These are phyloP conservation scores for Tetragnatha versicolor DNA, from an alignment of 1,140 invertebrate genomes.

Conservation along the genomic window DNA sequence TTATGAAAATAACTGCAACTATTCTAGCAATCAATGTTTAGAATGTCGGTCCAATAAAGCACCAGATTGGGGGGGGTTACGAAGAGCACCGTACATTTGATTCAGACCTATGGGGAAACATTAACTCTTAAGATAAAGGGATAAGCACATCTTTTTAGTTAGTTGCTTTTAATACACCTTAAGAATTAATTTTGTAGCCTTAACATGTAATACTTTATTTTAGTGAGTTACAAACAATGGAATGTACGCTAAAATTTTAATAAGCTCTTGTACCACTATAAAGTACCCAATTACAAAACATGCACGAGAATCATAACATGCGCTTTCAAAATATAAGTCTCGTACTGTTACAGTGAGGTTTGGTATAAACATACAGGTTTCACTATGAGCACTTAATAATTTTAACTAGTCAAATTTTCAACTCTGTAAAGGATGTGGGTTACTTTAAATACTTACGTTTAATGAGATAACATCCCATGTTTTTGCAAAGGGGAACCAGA, in stretches of 20 bases:
- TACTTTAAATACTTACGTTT: background rate
- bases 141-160: slow-evolving; percentile 5
- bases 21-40: background rate
- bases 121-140: background rate
- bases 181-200: slow-evolving; percentile 37
- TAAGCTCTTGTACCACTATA: slow-evolving; percentile 57
- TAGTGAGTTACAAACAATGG: slow-evolving; percentile 52
- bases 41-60: slow-evolving; percentile 17
- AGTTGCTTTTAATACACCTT: slow-evolving; percentile 1
- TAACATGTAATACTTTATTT: slow-evolving; percentile 49
- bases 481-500: slow-evolving; percentile 16
- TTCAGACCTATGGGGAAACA: slow-evolving; percentile 11
- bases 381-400: background rate
- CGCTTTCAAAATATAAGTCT: slow-evolving; percentile 53
- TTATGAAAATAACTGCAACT: background rate
- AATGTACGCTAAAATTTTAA: slow-evolving; percentile 54
- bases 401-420: background rate
- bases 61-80: slow-evolving; percentile 33
- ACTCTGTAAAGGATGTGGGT: background rate
- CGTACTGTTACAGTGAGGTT: slow-evolving; percentile 21
- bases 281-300: slow-evolving; percentile 46
- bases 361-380: slow-evolving; percentile 9
- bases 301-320: slow-evolving; percentile 52
- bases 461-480: background rate
- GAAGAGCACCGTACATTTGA: slow-evolving; percentile 29